A percentile compares a stretch with the other conserved stretches of the same genome.
These are phyloP conservation scores for Tinea pellionella DNA, from an alignment of 2,888 invertebrate species.

Conservation along the genomic window DNA sequence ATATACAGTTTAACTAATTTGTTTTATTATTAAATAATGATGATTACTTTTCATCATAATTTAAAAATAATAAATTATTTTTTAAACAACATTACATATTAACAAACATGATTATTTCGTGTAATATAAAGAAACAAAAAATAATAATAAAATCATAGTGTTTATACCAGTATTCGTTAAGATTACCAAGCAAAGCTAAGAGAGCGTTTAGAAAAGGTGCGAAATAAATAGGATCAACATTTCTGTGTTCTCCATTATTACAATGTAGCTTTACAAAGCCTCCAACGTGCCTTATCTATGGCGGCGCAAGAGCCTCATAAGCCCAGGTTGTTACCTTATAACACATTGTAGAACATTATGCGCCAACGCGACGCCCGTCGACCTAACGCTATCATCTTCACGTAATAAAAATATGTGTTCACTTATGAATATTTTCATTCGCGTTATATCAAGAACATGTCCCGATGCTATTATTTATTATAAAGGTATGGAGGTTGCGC, in stretches of 20 bases:
- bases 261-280: slow-evolving; percentile 53
- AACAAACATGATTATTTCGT: too few species aligned
- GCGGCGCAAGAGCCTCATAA: slow-evolving; percentile 52
- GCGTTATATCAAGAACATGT: not conserved
- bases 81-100: too few species aligned
- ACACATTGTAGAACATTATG: slow-evolving; percentile 65
- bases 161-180: too few species aligned
- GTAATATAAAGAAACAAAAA: too few species aligned
- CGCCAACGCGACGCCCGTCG: slow-evolving; percentile 38
- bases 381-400: slow-evolving; percentile 42
- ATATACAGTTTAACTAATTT: too few species aligned
- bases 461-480: not conserved
- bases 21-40: too few species aligned
- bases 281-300: slow-evolving; percentile 60
- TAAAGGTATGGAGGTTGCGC: too few species aligned
- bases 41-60: too few species aligned
- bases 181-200: not conserved
- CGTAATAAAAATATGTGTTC: slow-evolving; percentile 49
- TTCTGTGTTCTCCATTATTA: slow-evolving; percentile 50
- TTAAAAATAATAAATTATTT: too few species aligned
- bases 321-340: slow-evolving; percentile 52
- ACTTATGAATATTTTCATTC: slow-evolving; percentile 43
- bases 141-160: too few species aligned
- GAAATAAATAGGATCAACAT: slow-evolving; percentile 37
- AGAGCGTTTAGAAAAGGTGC: slow-evolving; percentile 24